Base-by-base conservation (phyloP, 2,113 vertebrate species). In the Rhea pennata region DNA sequence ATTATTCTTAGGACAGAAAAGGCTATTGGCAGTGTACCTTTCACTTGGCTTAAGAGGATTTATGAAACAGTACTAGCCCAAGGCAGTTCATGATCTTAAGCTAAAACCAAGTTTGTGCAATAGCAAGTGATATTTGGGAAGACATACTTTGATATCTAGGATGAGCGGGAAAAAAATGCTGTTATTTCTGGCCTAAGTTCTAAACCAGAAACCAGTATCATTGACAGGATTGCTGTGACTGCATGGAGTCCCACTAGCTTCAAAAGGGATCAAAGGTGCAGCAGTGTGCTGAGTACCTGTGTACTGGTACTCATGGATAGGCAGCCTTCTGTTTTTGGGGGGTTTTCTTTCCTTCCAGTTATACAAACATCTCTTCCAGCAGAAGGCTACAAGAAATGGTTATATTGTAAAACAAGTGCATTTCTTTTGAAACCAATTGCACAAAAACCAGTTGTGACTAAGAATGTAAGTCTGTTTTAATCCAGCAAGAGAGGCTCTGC, bases 61-160 rank as follows among this genome's bases (percentile, higher is more conserved):
- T 74, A 71, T 74, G 78, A 40, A 92, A 94, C 90, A 92, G 74
- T 86, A 87, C 42, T 77, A 96, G 71, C 73, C 59, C 81, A 93
- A 93, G 71, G 89, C 92, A 95, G 81, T 48, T 85, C 10, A 72
- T 61, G 67, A 81, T 92, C 78, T 91, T 67, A 83, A 91, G 67
- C 12, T 91, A 87, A 79, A 89, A 42, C 23, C 81, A 90, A 92
- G 54, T 50, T 80, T 66, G 54, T 92, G 67, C 75, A 80, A 90
- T 33, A 96, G 77, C 66, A 87, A 86, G 54, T 0, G 0, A 3
- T 50, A 85, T 62, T 89, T 48, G 74, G n/a, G 66, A 96, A 97
- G 81, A 84, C 75, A 14, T 71, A 46, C 54, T 64, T 73, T 83
- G 66, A 73, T 82, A 56, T 66, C 31, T 36, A 89, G 36, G 15